Base-by-base conservation (phyloP, 1,140 invertebrate species). In the Drosophila jambulina region DNA sequence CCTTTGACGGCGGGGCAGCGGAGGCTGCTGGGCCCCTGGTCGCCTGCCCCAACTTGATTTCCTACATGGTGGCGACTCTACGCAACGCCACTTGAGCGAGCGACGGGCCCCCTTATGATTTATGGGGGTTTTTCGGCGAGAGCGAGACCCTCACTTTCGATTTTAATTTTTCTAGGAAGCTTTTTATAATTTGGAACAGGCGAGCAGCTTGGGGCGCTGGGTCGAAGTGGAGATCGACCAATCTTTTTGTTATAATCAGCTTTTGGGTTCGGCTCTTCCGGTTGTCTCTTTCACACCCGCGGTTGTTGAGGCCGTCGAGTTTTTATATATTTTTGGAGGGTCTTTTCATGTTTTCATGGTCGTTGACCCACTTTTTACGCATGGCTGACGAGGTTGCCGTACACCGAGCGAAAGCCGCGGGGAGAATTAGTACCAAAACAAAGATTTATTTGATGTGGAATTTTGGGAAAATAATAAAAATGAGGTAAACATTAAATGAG, bases 111-210 rank as follows among this genome's bases (percentile, higher is more conserved):
- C 64, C 56, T 71, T 87, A 87, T 87, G 84, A 87, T 84, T 85
- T 90, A 90, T 84, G 78, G 40, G 43, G 21, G 29, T 60, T 57
- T 45, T 58, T 49, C 10, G 32, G 32, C 38, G 34, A 64, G 40
- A 45, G 32, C 45, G 38, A 38, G 21, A 36, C 40, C 40, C 25
- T 88, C 85, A 88, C 85, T 88, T 85, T 88, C 85, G 85, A 79
- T 90, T 88, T 88, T 7, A 81, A 79, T 74, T 85, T 88, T 88
- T 76, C 80, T 88, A 85, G 85, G 81, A 90, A 88, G 85, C 67
- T 90, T 90, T 79, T 88, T 90, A 88, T 88, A 88, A 82, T 76
- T 85, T 49, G 36, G 67, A 84, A 58, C 85, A 90, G 85, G 85
- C 59, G 85, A 65, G 32, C 85, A 88, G 77, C 76, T 53, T 29